A percentile compares a stretch with the other conserved stretches of the same genome.
Conservation (phyloP, 2,797 vertebrate species). For the Acanthurus tractus region DNA sequence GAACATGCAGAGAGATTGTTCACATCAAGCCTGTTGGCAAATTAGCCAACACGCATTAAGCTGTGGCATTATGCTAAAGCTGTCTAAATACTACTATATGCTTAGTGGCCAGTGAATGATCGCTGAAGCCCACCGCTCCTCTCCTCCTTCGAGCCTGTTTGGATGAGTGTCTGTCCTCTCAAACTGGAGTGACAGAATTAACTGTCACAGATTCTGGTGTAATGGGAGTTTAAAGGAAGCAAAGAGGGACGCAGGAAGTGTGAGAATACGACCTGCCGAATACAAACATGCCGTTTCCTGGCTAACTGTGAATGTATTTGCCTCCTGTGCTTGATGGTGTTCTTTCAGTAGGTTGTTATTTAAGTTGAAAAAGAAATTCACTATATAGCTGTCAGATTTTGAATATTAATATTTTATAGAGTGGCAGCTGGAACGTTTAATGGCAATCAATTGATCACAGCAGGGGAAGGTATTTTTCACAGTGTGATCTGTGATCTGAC, state of each 20-base stretch:
- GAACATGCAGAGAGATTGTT: constrained; percentile 83
- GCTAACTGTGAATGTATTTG: constrained; percentile 14
- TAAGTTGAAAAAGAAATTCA: constrained; percentile 47
- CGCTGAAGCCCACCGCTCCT: constrained; percentile 55
- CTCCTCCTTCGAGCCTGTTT: constrained; percentile 42
- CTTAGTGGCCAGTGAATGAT: constrained; percentile 79
- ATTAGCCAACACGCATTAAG: constrained; percentile 78
- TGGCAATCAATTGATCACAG: constrained; percentile 85
- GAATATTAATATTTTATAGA: constrained; percentile 82
- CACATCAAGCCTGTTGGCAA: constrained; percentile 81
- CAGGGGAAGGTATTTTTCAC: constrained; percentile 81
- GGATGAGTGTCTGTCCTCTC: constrained; percentile 65
- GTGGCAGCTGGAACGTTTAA: constrained; percentile 84
- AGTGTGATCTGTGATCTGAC: constrained; percentile 78
- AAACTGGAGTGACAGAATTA: constrained; percentile 64
- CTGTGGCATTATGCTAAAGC: constrained; percentile 81
- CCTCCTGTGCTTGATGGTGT: constrained; percentile 39
- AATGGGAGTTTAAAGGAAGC: constrained; percentile 47
- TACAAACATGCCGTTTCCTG: background rate
- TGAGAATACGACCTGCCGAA: constrained; percentile 4
- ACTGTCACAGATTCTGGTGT: constrained; percentile 45
- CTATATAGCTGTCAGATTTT: constrained; percentile 79
- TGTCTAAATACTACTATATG: constrained; percentile 82
- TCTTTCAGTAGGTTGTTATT: constrained; percentile 54
- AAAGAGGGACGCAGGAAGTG: constrained; percentile 30